Base-by-base conservation (phyloP, 2,888 invertebrate genomes). In the Pyralis farinalis region DNA sequence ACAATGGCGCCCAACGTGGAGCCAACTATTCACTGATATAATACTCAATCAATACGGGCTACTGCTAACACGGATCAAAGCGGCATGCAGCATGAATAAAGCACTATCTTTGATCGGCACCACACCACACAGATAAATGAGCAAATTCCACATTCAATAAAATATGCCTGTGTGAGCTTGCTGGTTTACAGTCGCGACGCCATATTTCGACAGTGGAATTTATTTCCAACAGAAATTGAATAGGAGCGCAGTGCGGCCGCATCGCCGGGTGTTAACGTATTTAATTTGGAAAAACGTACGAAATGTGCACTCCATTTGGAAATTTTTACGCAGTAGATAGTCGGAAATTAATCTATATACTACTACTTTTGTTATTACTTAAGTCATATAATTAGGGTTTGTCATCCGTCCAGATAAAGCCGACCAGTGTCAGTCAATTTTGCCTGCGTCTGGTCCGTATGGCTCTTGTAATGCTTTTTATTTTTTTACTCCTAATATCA, bases 151-250 rank as follows among this genome's bases (percentile, higher is more conserved):
- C 40, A 45, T 45, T 42, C 39, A 45, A 43, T 40, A 40, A 37
- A 42, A 34, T 35, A 20, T 34, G 34, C 30, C 12, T 11, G 21
- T 34, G 20, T 16, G 12, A 31, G 33, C 39, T 31, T 31, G 31
- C 35, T 50, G 51, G 47, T 40, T 51, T 46, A 58, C 58, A 58
- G 55, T 53, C 43, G 50, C 57, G 54, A 51, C 52, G 53, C 59
- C 56, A 70, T 65, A 69, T 68, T 64, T 65, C 63, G 67, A 57
- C 65, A 51, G 46, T 49, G 53, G 58, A 64, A 72, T 73, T 71
- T 69, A 71, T 71, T 60, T 60, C 54, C 52, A 52, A 44, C 58
- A 64, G 59, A 64, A 64, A 71, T 71, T 71, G 66, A 68, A 70
- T 63, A 53, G 60, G 52, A 53, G 37, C 41, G 46, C 31, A 37